Evolutionary conservation across 2,888 invertebrate species (phyloP), one percentile per base, ranked within the genome.

Genomic region (Seladonia tumulorum): DNA sequence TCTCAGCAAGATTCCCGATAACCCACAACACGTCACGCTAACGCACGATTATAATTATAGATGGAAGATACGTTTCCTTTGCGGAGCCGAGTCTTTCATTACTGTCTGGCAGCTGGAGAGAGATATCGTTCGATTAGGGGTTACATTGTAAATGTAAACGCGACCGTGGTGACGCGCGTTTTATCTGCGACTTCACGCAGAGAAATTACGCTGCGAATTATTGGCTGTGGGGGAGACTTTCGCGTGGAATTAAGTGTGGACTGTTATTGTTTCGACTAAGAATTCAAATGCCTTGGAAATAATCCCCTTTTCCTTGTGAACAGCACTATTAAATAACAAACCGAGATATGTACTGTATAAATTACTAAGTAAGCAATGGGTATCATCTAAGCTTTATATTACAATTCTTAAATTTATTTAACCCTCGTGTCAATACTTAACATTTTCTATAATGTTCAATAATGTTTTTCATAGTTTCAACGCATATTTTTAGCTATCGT

Each of bases 31-130:
- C 57, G 82, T 82, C 87, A 79, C 77, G 87, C 74, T 53, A 80
- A 86, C 79, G 88, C 73, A 79, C 83, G 83, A 88, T 90, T 88
- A 85, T 79, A 90, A 90, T 88, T 88, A 87, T 82, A 87, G 88
- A 88, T 87, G 85, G 74, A 90, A 87, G 90, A 88, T 88, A 88
- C 78, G 84, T 88, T 84, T 86, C 80, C 89, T 85, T 84, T 76
- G 76, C 39, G 81, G 57, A 35, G 74, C 57, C 81, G 35, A 16
- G 45, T 7, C 39, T n/a, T 47, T 60, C 68, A 71, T 53, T 66
- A 78, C 45, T 63, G 18, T 45, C 49, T 60, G 70, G 57, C 29
- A 14, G 35, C 10, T 53, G 81, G 68, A 14, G 45, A 42, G 63
- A 49, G 68, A 63, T 35, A 63, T n/a, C 39, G 45, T 29, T 47